Base-by-base conservation (phyloP, 2,113 vertebrate species). In the Rhinolophus ferrumequinum region DNA sequence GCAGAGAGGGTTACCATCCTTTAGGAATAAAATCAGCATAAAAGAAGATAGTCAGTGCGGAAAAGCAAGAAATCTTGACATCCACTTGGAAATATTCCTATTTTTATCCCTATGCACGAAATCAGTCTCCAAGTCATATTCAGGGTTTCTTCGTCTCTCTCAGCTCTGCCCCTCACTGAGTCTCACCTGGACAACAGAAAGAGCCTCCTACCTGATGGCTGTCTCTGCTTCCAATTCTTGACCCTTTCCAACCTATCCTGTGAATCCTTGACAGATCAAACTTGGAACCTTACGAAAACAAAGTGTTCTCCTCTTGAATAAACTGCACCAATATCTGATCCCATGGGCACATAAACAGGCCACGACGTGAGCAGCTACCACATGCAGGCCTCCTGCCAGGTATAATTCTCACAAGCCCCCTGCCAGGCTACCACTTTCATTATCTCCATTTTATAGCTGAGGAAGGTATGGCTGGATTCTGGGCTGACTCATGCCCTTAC, bases 61-160 rank as follows among this genome's bases (percentile, higher is more conserved):
- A 86, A 84, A 88, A 44, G 75, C 16, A 72, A 50, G 66, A 73
- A 77, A 95, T 58, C 79, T 80, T 95, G 91, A 81, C 41, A 60
- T 38, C 41, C 60, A 62, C 60, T 97, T 81, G 62, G 69, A 81
- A 92, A 84, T 24, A 41, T 28, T 88, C 69, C 82, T 91, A 56
- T 35, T 72, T 24, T 47, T 28, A 10, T 64, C 44, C 58, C 35
- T 16, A 38, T 15, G 28, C 62, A 86, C 15, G 66, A 82, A 85
- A 62, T 84, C 41, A 64, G 38, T 21, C 41, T 70, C 18, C 24
- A 80, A 33, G 21, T 77, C 18, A 38, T 54, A 30, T 11, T 22
- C 15, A 88, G 30, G 22, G 38, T 24, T 66, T 66, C 89, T 87
- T 73, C 16, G 0, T 38, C 9, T 92, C 76, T 88, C 73, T 96